Base-by-base conservation (phyloP, 2,888 invertebrate species). In the Agelastica alni region DNA sequence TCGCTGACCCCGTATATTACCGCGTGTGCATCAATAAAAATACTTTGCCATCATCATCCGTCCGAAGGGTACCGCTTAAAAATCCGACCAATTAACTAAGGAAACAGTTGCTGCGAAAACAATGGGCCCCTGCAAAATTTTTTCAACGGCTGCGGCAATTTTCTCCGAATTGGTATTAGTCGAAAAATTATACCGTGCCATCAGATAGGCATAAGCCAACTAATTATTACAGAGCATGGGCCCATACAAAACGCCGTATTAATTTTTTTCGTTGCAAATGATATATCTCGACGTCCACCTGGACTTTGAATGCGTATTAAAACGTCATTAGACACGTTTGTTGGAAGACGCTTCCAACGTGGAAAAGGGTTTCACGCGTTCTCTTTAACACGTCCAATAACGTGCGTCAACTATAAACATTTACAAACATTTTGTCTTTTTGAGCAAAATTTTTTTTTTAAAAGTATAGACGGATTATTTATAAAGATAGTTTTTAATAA, bases 251-350 rank as follows among this genome's bases (percentile, higher is more conserved):
- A 58, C 49, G 54, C 51, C 56, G 47, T 57, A 54, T 60, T 55
- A 60, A 46, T 52, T 57, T 54, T 54, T 52, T 49, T 51, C 47
- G 37, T 16, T 31, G 17, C 56, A 49, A 59, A 54, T 57, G 58
- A 58, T 61, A 57, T 46, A 58, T 59, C 55, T 55, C 36, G 26
- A 30, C 42, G 17, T 61, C 58, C 62, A 63, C 58, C 60, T 61
- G 62, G 58, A 57, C 53, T 60, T 9, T 31, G 55, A 53, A 59
- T 46, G 56, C 17, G 10, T 54, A 64, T 64, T 64, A 64, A 62
- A 64, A 56, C 42, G 45, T 57, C 51, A 63, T 65, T 61, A 63
- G 49, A 61, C 53, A 60, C 65, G 63, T 65, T 63, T 63, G 65
- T 59, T 53, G 44, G 30, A 39, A 36, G 61, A 52, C 57, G 46